These are phyloP conservation scores for Epizoanthus rinbou DNA, from an alignment of 92 coral and sea anemone species.

Conservation along the genomic window DNA sequence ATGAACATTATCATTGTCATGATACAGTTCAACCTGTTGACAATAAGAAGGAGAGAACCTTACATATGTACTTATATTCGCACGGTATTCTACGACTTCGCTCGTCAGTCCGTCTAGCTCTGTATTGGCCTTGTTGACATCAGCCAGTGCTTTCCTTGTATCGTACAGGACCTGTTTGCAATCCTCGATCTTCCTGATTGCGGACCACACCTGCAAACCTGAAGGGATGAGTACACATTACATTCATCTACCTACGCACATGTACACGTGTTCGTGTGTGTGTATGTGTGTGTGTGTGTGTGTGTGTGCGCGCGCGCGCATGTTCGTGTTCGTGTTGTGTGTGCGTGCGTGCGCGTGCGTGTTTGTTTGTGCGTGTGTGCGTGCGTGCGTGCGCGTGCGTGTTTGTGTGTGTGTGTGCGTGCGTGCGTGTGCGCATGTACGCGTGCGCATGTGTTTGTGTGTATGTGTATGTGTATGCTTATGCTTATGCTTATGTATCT, in stretches of 20 bases:
- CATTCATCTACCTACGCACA: too few species aligned
- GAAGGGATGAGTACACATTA: background rate
- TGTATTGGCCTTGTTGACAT: background rate
- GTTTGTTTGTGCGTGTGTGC: too few species aligned
- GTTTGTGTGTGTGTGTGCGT: too few species aligned
- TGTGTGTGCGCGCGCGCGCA: background rate
- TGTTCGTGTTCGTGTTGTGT: too few species aligned
- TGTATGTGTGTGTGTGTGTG: background rate
- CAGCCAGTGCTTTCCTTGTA: background rate
- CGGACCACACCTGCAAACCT: slow-evolving; percentile 25
- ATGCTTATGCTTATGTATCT: too few species aligned
- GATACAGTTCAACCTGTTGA: too few species aligned
- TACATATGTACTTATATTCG: background rate
- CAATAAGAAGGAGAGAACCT: background rate
- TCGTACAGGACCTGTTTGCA: background rate
- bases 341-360: too few species aligned
- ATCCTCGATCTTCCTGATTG: background rate
- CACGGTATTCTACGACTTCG: slow-evolving; percentile 21
- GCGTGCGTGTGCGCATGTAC: too few species aligned
- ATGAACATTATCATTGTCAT: too few species aligned
- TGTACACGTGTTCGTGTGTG: too few species aligned
- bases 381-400: background rate
- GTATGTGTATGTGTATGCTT: too few species aligned
- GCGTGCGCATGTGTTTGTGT: too few species aligned
- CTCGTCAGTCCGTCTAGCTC: background rate